A percentile compares a stretch with the other conserved stretches of the same genome.
phyloP scores from a whole-genome alignment of 2,797 vertebrate species.

The Florisuga fusca region DNA sequence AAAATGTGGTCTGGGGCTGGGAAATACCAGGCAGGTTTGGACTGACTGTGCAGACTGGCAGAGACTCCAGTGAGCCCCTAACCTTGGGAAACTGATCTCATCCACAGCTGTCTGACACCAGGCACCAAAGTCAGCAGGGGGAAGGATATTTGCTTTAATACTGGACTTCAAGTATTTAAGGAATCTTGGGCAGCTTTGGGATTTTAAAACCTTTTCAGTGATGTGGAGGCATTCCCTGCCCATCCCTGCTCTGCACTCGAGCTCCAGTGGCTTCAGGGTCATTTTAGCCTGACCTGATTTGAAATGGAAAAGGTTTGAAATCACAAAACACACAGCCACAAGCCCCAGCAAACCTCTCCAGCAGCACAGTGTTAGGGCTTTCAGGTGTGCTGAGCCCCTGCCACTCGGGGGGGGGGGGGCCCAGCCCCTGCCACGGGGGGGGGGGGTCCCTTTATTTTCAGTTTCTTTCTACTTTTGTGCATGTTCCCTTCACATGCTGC shows the following conservation, averaged over 20 bases:
- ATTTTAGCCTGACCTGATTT: background rate
- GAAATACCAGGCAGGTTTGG: background rate
- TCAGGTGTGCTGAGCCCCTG: background rate
- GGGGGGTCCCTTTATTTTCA: background rate
- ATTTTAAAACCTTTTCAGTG: background rate
- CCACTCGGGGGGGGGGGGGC: background rate
- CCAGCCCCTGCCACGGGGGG: background rate
- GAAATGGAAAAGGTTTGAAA: background rate
- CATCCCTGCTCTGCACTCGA: background rate
- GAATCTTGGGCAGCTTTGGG: conserved; percentile 1
- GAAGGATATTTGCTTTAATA: background rate
- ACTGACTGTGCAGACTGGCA: background rate
- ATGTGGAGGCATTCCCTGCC: background rate
- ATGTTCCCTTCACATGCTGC: background rate
- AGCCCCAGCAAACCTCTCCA: background rate
- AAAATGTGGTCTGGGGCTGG: background rate
- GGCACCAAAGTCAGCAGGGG: background rate
- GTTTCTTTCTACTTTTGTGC: background rate
- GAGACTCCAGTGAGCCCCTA: background rate
- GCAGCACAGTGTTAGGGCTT: background rate
- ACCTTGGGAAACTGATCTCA: background rate
- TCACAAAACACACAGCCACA: background rate
- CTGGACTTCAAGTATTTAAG: background rate
- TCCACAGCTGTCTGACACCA: background rate
- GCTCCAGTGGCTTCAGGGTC: background rate